Percentiles rank a stretch among this genome's conserved stretches.
phyloP scores from a whole-genome alignment of 2,888 invertebrate species.

The Cartodere bifasciata region DNA sequence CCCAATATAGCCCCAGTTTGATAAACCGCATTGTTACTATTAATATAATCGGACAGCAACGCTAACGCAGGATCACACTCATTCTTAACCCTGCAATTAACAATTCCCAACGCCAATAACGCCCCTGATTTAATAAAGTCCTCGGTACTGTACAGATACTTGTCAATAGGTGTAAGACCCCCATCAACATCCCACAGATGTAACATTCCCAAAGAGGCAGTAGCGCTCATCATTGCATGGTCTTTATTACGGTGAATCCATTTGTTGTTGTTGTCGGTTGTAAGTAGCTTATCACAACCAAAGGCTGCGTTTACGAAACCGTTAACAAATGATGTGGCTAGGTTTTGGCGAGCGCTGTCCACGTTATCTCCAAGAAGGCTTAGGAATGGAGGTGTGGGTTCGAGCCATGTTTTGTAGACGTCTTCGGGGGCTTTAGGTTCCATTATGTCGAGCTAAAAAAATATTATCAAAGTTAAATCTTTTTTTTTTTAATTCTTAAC shows the following conservation, averaged over 20 bases:
- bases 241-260: conserved; percentile 93
- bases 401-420: conserved; percentile 96
- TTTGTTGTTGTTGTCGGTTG: conserved; percentile 62
- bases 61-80: conserved; percentile 98
- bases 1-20: conserved; percentile 79
- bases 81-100: conserved; percentile 93
- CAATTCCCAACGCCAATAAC: conserved; percentile 88
- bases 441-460: conserved; percentile 80
- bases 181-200: conserved; percentile 98
- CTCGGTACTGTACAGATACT: conserved; percentile 48
- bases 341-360: conserved; percentile 92
- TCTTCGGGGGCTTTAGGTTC: conserved; percentile 99
- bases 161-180: conserved; percentile 94
- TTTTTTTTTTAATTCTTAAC: too few relatives aligned
- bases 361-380: conserved; percentile 57
- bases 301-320: conserved; percentile 98
- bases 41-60: conserved; percentile 84
- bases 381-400: conserved; percentile 54
- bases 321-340: conserved; percentile 96
- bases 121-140: conserved; percentile 90
- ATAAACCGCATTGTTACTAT: conserved; percentile 69
- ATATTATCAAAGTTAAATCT: background rate
- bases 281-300: conserved; percentile 87
- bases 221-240: conserved; percentile 94
- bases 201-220: conserved; percentile 90